phyloP scores from a whole-genome alignment of 2,113 vertebrate genomes.

The Cheilinus undulatus region DNA sequence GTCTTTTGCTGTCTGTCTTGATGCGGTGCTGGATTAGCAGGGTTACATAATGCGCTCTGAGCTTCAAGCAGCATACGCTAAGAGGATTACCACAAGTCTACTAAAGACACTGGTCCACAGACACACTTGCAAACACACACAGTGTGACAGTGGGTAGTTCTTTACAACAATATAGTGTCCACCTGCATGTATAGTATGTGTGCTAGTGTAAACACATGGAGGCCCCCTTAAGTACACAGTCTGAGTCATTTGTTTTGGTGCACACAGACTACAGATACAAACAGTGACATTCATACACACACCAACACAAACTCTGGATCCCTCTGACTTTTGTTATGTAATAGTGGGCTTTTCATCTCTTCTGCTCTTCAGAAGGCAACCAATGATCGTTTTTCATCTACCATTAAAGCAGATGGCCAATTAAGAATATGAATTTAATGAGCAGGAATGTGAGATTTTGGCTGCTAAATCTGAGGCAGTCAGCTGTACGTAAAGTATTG shows the following conservation, averaged over 20 bases:
- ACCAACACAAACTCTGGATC: not conserved
- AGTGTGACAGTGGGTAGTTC: not conserved
- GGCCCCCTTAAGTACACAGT: constrained; percentile 3
- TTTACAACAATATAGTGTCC: constrained; percentile 27
- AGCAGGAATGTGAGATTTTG: too few relatives aligned
- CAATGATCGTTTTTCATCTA: constrained; percentile 14
- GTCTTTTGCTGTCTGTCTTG: constrained; percentile 78
- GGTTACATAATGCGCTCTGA: constrained; percentile 81
- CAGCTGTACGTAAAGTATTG: too few relatives aligned
- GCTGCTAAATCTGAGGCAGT: too few relatives aligned
- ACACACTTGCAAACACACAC: constrained; percentile 39
- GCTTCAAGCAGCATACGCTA: constrained; percentile 81
- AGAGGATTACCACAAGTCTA: constrained; percentile 81
- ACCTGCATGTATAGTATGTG: constrained; percentile 6
- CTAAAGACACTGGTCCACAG: constrained; percentile 76
- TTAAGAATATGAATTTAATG: too few relatives aligned
- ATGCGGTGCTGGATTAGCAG: constrained; percentile 78
- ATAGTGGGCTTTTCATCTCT: constrained; percentile 43
- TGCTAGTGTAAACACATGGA: not conserved
- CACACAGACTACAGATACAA: constrained; percentile 17
- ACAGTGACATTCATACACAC: constrained; percentile 13
- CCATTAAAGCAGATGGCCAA: not conserved
- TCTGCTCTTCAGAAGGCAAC: constrained; percentile 20
- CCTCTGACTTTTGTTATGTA: constrained; percentile 52
- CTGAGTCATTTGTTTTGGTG: constrained; percentile 50